Conservation (phyloP, 37 sponge, comb jelly and placozoan genomes). For the Agelas oroides region DNA sequence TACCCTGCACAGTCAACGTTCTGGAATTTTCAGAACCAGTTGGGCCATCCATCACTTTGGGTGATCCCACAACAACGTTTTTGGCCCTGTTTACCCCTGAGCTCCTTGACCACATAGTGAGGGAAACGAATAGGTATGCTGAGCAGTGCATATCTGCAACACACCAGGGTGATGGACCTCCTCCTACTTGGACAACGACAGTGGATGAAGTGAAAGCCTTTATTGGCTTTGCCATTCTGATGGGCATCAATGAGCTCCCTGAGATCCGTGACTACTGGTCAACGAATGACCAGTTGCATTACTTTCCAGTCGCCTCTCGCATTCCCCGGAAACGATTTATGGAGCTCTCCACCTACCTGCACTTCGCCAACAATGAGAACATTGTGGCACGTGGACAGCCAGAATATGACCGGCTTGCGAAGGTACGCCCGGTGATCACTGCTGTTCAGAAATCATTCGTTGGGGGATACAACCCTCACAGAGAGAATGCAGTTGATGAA, state of each 20-base stretch:
- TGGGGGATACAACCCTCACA: neutral
- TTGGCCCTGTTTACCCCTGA: neutral
- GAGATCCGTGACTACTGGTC: slow-evolving; percentile 30
- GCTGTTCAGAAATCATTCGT: neutral
- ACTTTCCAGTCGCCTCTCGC: slow-evolving; percentile 21
- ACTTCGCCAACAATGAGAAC: slow-evolving; percentile 24
- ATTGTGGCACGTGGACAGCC: slow-evolving; percentile 15
- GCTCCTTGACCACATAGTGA: slow-evolving; percentile 12
- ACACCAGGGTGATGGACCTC: neutral
- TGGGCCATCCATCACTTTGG: neutral
- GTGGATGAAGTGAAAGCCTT: slow-evolving; percentile 32
- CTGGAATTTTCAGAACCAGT: neutral
- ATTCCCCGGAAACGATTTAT: slow-evolving; percentile 26
- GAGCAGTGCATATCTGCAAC: neutral
- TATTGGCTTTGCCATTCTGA: slow-evolving; percentile 33
- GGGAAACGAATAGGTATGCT: slow-evolving; percentile 27
- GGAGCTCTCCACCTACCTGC: slow-evolving; percentile 23
- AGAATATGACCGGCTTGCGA: slow-evolving; percentile 24
- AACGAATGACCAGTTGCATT: neutral
- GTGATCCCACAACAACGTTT: slow-evolving; percentile 1
- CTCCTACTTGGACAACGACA: neutral
- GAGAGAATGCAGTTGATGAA: slow-evolving; percentile 39
- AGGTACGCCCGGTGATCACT: slow-evolving; percentile 16
- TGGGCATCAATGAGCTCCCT: slow-evolving; percentile 29
- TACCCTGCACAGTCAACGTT: neutral